phyloP scores from a whole-genome alignment of 2,797 vertebrate species.

The Serranus cabrilla region DNA sequence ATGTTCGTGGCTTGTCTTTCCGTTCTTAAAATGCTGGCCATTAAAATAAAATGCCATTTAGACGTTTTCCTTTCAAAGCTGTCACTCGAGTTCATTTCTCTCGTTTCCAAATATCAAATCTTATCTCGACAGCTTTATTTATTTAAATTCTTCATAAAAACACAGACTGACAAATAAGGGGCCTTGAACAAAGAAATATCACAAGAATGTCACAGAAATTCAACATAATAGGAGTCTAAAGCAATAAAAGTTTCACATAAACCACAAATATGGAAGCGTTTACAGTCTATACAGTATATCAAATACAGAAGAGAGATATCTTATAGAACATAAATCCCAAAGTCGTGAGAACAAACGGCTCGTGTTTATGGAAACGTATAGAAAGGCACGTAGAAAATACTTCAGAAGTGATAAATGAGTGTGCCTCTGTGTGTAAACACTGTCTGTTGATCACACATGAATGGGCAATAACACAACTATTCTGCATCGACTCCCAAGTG shows the following conservation, averaged over 20 bases:
- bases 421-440: slow-evolving; percentile 32
- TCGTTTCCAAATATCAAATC: too few species aligned
- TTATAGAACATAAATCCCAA: neutral
- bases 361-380: neutral
- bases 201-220: too few species aligned
- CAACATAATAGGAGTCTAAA: too few species aligned
- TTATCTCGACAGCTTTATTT: too few species aligned
- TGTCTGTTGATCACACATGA: slow-evolving; percentile 28
- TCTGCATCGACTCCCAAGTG: slow-evolving; percentile 19
- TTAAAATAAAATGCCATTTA: neutral
- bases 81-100: too few species aligned
- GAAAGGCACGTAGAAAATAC: neutral
- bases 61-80: neutral
- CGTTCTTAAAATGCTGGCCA: neutral
- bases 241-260: too few species aligned
- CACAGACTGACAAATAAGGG: too few species aligned
- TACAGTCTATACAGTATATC: too few species aligned
- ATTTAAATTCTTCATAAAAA: too few species aligned
- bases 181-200: too few species aligned
- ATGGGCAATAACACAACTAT: slow-evolving; percentile 19
- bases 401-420: slow-evolving; percentile 19
- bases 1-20: neutral
- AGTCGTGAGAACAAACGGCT: neutral
- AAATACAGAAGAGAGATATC: too few species aligned
- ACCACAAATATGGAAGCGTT: too few species aligned